These are phyloP conservation scores for Hassar affinis DNA, from an alignment of 2,113 vertebrate genomes.

Conservation along the genomic window DNA sequence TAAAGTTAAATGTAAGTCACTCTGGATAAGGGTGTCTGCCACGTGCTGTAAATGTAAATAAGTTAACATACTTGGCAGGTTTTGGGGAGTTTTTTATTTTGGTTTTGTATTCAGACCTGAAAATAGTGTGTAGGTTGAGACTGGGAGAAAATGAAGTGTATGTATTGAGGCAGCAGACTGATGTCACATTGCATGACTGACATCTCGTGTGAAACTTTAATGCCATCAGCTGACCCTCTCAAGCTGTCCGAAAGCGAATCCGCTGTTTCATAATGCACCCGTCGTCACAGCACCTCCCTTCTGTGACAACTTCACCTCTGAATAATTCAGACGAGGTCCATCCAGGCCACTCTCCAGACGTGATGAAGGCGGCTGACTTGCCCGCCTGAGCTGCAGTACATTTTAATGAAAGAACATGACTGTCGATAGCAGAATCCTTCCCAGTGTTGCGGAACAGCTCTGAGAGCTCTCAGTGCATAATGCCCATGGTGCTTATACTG, in stretches of 20 bases:
- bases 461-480: neutral
- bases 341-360: neutral
- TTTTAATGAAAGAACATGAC: constrained; percentile 14
- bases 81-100: neutral
- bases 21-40: too few species aligned
- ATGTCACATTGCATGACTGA: neutral
- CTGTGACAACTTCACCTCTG: constrained; percentile 5
- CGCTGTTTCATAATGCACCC: constrained; percentile 6
- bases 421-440: constrained; percentile 1
- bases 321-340: constrained; percentile 3
- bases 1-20: too few species aligned
- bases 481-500: neutral
- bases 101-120: neutral
- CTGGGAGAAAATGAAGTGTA: neutral
- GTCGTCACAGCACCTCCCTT: neutral
- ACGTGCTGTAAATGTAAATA: too few species aligned
- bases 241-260: neutral
- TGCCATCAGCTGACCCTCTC: neutral
- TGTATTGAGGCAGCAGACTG: neutral
- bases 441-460: neutral
- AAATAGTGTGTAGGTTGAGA: neutral
- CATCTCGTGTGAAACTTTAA: constrained; percentile 6
- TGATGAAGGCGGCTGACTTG: neutral
- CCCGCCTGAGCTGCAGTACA: neutral
- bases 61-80: neutral